These are phyloP conservation scores for Clepsis dumicolana DNA, from an alignment of 2,888 invertebrate species.

Conservation along the genomic window DNA sequence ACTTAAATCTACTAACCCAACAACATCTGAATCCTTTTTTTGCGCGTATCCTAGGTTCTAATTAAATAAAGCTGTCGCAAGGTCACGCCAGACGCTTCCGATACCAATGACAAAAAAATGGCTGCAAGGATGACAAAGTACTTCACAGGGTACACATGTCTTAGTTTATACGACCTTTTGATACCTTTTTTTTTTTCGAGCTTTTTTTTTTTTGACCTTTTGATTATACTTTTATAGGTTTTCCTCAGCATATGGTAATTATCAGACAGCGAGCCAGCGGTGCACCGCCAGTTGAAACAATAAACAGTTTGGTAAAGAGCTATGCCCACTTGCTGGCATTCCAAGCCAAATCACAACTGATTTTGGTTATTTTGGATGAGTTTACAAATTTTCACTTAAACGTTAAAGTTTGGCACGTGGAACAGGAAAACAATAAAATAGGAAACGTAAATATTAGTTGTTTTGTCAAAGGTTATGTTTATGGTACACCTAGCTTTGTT, in stretches of 20 bases:
- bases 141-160: constrained; percentile 16
- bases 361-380: constrained; percentile 27
- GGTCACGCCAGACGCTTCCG: no score
- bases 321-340: constrained; percentile 54
- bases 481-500: constrained; percentile 17
- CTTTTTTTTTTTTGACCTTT: no score
- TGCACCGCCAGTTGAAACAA: constrained; percentile 62
- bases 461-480: constrained; percentile 37
- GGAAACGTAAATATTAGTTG: constrained; percentile 38
- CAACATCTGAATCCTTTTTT: no score
- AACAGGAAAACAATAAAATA: constrained; percentile 37
- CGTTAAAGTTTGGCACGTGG: constrained; percentile 28
- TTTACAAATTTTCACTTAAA: constrained; percentile 35
- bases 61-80: no score
- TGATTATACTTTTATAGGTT: constrained; percentile 29
- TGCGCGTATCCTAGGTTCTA: no score
- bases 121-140: background rate
- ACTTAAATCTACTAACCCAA: no score
- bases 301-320: constrained; percentile 61
- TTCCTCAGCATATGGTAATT: constrained; percentile 54
- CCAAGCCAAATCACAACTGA: constrained; percentile 42
- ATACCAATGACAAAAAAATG: background rate
- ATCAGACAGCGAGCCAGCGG: constrained; percentile 55
- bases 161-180: constrained; percentile 29
- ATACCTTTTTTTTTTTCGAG: no score